Evolutionary conservation across 2,888 invertebrate species (phyloP).

Genomic region (Julus scandinavius): DNA sequence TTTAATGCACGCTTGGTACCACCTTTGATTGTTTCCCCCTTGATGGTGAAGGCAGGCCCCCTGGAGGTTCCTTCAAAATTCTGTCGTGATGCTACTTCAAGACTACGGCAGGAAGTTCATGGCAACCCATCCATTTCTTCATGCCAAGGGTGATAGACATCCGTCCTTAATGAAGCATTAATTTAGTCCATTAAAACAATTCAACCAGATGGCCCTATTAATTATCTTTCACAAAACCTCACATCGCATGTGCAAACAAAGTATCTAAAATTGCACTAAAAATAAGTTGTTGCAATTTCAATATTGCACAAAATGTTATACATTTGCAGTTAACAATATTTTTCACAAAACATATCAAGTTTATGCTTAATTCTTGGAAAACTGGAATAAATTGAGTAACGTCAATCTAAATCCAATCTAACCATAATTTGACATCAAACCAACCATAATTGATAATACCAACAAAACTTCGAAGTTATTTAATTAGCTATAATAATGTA

Average conservation of each 20-base stretch:
- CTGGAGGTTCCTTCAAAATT: conserved; percentile 25
- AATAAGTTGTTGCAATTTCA: no score
- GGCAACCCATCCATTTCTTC: conserved; percentile 45
- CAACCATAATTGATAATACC: no score
- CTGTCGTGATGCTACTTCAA: conserved; percentile 40
- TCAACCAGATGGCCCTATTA: background rate
- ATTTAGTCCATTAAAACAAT: conserved; percentile 26
- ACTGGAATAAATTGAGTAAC: no score
- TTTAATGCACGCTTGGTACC: conserved; percentile 4
- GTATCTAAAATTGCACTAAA: no score
- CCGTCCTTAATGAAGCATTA: conserved; percentile 31
- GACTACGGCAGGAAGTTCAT: conserved; percentile 34
- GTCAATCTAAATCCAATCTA: no score
- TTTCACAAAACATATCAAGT: no score
- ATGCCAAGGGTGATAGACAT: conserved; percentile 10
- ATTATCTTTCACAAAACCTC: background rate
- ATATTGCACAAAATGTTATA: no score
- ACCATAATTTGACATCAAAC: no score
- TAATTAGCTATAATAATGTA: no score
- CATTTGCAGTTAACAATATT: no score
- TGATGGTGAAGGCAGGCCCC: conserved; percentile 36
- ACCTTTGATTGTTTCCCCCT: conserved; percentile 43
- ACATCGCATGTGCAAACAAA: background rate
- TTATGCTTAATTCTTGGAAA: no score
- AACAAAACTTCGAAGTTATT: no score